A percentile compares a stretch with the other conserved stretches of the same genome.
These are phyloP conservation scores for Pristiophorus japonicus DNA, from an alignment of 2,113 vertebrate species.

Conservation along the genomic window DNA sequence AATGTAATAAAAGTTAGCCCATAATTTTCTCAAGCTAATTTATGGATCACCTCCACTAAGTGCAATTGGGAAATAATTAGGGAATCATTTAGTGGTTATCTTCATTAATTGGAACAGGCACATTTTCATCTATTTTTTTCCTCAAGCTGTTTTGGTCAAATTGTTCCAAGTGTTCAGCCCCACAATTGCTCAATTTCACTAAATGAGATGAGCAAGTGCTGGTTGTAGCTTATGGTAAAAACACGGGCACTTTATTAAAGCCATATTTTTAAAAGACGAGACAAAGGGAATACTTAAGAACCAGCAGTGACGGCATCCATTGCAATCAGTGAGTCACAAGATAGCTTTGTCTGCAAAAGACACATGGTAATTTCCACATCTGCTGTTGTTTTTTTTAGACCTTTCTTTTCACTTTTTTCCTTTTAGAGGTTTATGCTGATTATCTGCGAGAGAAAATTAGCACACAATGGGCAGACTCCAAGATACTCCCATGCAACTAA, in stretches of 20 bases:
- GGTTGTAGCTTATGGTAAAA: constrained; percentile 33
- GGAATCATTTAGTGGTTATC: constrained; percentile 23
- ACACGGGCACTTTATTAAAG: constrained; percentile 27
- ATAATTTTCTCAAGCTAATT: constrained; percentile 35
- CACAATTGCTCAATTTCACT: constrained; percentile 39
- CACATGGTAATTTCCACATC: constrained; percentile 66
- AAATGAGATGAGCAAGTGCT: constrained; percentile 35
- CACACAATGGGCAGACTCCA: constrained; percentile 76
- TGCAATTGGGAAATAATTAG: constrained; percentile 38
- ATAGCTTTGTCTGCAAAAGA: constrained; percentile 70
- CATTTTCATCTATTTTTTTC: constrained; percentile 18
- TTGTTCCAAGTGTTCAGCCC: constrained; percentile 35
- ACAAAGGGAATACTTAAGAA: constrained; percentile 72
- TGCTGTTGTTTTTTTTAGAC: constrained; percentile 72
- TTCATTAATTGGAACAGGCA: constrained; percentile 34
- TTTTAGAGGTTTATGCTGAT: constrained; percentile 73
- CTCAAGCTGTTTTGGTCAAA: constrained; percentile 37
- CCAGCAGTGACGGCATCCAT: constrained; percentile 59
- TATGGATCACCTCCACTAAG: constrained; percentile 28
- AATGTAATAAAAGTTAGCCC: constrained; percentile 27
- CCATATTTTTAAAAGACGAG: constrained; percentile 43
- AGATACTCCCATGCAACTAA: constrained; percentile 89
- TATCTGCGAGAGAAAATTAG: constrained; percentile 84
- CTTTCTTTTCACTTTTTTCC: constrained; percentile 68
- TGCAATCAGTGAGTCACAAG: constrained; percentile 64